Percentiles rank a stretch among this genome's conserved stretches.
Evolutionary conservation across 2,888 invertebrate species (phyloP).

Genomic region (Mylabris sibirica): DNA sequence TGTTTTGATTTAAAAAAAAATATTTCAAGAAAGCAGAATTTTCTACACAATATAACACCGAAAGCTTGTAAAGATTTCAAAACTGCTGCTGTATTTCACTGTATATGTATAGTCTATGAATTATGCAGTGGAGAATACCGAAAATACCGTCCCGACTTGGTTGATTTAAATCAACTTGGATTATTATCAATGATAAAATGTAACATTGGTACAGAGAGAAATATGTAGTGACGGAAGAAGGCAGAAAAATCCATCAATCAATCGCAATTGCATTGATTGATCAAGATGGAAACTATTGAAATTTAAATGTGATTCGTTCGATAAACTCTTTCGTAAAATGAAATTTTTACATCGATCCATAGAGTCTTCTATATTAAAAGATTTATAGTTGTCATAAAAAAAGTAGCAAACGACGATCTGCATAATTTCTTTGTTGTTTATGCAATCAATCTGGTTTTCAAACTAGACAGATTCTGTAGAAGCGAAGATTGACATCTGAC

Average conservation of each 20-base stretch:
- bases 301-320: conserved; percentile 22
- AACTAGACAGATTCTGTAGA: background rate
- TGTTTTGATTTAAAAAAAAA: background rate
- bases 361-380: background rate
- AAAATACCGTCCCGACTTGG: conserved; percentile 18
- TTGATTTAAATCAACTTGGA: conserved; percentile 22
- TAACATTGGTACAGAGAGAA: conserved; percentile 16
- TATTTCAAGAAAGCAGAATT: background rate
- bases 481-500: conserved; percentile 3
- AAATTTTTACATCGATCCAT: background rate
- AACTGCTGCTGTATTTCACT: conserved; percentile 33
- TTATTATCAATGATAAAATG: conserved; percentile 23
- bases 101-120: too few species aligned
- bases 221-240: background rate
- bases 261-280: conserved; percentile 14
- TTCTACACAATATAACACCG: background rate
- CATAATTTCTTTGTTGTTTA: conserved; percentile 13
- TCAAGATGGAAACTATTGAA: conserved; percentile 17
- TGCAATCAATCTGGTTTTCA: background rate
- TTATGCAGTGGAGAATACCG: conserved; percentile 37
- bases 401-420: background rate
- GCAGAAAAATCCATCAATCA: conserved; percentile 5
- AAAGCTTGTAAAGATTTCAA: conserved; percentile 40
- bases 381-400: conserved; percentile 1
- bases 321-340: conserved; percentile 14